Conservation (phyloP, 92 coral and sea anemone species). For the Paragorgia papillata region DNA sequence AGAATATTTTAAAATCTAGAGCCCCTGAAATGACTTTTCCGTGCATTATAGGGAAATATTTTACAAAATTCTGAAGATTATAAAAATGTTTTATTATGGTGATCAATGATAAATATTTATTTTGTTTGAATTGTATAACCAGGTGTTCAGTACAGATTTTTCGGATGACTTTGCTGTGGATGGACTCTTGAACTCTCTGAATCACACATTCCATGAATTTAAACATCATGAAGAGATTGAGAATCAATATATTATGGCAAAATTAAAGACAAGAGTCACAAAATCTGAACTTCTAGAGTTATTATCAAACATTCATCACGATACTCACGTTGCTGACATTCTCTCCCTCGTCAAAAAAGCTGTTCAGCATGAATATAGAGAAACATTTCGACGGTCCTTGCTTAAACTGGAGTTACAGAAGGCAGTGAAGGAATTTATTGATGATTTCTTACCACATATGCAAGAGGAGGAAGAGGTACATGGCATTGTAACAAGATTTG, state of each 20-base stretch:
- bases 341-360: constrained; percentile 77
- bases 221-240: constrained; percentile 98
- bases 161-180: constrained; percentile 75
- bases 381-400: constrained; percentile 33
- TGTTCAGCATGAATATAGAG: constrained; percentile 61
- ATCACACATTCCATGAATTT: constrained; percentile 86
- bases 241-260: constrained; percentile 81
- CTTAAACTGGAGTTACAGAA: constrained; percentile 53
- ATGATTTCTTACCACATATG: constrained; percentile 95
- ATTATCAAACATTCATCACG: constrained; percentile 81
- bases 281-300: constrained; percentile 72
- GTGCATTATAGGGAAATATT: too few species aligned
- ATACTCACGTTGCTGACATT: constrained; percentile 84
- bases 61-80: too few species aligned
- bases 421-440: constrained; percentile 86
- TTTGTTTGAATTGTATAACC: constrained; percentile 5
- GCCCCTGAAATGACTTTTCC: too few species aligned
- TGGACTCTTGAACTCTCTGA: constrained; percentile 70
- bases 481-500: too few species aligned
- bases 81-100: too few species aligned
- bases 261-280: constrained; percentile 79
- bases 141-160: constrained; percentile 88
- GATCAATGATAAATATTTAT: background rate
- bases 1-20: too few species aligned
- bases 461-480: constrained; percentile 91